Conservation (phyloP, 2,113 vertebrate species). For the Anolis carolinensis region DNA sequence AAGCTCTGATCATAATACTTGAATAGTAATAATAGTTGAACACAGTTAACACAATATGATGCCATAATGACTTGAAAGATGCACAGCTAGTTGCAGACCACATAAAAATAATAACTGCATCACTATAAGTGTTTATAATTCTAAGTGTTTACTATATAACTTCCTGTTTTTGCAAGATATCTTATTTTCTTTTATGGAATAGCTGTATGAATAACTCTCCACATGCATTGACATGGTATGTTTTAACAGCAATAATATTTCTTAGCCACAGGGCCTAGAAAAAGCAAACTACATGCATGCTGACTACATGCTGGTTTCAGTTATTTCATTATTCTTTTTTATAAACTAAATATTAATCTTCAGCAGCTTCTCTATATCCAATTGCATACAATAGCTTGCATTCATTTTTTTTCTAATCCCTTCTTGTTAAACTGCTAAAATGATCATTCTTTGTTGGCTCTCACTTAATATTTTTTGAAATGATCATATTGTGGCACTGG, state of each 20-base stretch:
- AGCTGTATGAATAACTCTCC: neutral
- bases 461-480: neutral
- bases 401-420: fast-evolving
- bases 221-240: neutral
- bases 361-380: neutral
- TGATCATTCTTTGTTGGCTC: neutral
- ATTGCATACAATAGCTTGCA: neutral
- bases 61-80: neutral
- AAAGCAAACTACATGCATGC: neutral
- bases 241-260: neutral
- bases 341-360: neutral
- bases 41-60: neutral
- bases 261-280: neutral
- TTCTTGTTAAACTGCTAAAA: conserved; percentile 10
- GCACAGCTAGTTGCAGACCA: neutral
- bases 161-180: neutral
- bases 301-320: neutral
- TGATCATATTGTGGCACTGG: neutral
- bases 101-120: neutral
- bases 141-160: no score
- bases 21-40: neutral
- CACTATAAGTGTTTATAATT: no score
- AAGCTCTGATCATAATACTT: neutral
- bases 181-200: no score
- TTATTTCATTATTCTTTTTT: neutral